A percentile compares a stretch with the other conserved stretches of the same genome.
Evolutionary conservation across 2,888 invertebrate species (phyloP).

Genomic region (Oxytorus armatus): DNA sequence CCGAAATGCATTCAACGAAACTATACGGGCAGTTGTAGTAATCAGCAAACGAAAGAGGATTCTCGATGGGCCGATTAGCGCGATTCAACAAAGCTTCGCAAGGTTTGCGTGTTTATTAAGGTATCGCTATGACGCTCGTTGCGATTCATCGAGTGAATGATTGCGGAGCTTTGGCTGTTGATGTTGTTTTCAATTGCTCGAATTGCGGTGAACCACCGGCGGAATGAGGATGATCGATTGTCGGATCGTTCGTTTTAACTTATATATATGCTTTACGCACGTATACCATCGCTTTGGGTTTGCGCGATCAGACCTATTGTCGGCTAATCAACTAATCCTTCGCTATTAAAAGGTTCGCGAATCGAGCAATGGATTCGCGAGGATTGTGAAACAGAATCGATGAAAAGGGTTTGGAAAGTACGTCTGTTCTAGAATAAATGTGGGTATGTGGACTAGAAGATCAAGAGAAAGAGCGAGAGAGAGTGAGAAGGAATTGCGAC

Average conservation of each 20-base stretch:
- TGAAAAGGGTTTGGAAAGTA: constrained; percentile 13
- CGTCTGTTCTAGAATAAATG: not conserved
- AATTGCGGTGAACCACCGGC: constrained; percentile 47
- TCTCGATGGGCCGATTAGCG: constrained; percentile 13
- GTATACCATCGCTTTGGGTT: not conserved
- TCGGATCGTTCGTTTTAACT: not conserved
- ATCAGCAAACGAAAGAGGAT: constrained; percentile 55
- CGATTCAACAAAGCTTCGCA: constrained; percentile 38
- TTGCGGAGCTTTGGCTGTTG: constrained; percentile 40
- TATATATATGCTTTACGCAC: not conserved
- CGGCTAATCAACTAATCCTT: constrained; percentile 7
- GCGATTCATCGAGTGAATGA: constrained; percentile 33
- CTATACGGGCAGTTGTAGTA: constrained; percentile 25
- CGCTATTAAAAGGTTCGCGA: not conserved
- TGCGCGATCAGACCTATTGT: not conserved
- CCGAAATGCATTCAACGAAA: constrained; percentile 23
- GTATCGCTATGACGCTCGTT: constrained; percentile 6
- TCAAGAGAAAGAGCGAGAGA: constrained; percentile 25
- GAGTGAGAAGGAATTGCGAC: constrained; percentile 50
- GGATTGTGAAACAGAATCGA: constrained; percentile 10
- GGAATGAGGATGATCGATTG: constrained; percentile 24
- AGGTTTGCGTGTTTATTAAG: constrained; percentile 54
- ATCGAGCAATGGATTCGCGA: constrained; percentile 2
- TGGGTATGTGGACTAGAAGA: constrained; percentile 11
- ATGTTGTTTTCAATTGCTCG: constrained; percentile 42